Conservation (phyloP, 2,113 vertebrate genomes). For the Amphiprion percula region DNA sequence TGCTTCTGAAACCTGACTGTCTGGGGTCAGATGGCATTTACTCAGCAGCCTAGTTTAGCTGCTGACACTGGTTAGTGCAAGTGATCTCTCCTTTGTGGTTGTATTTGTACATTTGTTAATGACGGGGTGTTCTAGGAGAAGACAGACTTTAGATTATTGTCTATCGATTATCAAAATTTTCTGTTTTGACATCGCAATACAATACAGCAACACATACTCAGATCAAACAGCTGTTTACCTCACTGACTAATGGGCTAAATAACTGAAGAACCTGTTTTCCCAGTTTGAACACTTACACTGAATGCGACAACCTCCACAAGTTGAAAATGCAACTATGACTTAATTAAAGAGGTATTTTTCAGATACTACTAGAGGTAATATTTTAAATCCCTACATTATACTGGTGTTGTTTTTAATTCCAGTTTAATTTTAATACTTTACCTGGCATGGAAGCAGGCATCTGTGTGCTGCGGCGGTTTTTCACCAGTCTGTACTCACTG, state of each 20-base stretch:
- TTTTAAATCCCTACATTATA: background rate
- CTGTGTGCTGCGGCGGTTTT: slow-evolving; percentile 89
- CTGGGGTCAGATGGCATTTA: background rate
- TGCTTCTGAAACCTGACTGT: background rate
- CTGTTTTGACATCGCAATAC: too few species aligned
- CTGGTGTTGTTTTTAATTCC: background rate
- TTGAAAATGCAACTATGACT: too few species aligned
- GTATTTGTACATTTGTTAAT: too few species aligned
- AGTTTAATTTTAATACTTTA: slow-evolving; percentile 66
- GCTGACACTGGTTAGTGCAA: too few species aligned
- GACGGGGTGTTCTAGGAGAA: too few species aligned
- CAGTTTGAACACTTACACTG: background rate
- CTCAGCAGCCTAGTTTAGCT: background rate
- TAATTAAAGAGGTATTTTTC: too few species aligned
- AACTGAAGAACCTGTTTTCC: background rate
- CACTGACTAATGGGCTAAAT: background rate
- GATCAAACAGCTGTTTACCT: background rate
- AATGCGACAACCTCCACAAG: too few species aligned
- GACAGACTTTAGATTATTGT: too few species aligned
- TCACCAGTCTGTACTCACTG: slow-evolving; percentile 93
- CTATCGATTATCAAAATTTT: too few species aligned
- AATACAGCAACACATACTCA: background rate
- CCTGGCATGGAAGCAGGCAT: slow-evolving; percentile 90
- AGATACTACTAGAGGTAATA: too few species aligned
- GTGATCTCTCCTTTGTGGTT: too few species aligned